These are phyloP conservation scores for Ephestia elutella DNA, from an alignment of 1,140 invertebrate species.

Conservation along the genomic window DNA sequence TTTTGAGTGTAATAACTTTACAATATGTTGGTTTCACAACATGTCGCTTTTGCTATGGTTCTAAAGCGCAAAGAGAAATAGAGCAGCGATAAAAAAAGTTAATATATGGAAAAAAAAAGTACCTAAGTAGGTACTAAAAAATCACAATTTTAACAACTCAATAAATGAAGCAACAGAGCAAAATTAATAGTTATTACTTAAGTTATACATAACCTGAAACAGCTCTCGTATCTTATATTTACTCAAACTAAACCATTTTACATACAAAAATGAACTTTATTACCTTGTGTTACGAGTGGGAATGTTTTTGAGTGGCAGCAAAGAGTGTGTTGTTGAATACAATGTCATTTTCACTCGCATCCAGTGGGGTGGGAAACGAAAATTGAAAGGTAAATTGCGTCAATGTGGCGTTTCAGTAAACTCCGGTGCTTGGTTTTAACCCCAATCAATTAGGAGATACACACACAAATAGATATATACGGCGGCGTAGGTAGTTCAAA, in stretches of 20 bases:
- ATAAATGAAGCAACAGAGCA: too few relatives aligned
- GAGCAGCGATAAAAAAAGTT: too few relatives aligned
- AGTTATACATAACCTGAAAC: background rate
- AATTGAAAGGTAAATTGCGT: constrained; percentile 16
- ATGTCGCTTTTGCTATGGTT: too few relatives aligned
- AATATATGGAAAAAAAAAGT: too few relatives aligned
- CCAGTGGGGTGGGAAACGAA: constrained; percentile 10
- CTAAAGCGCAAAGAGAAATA: too few relatives aligned
- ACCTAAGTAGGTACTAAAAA: too few relatives aligned
- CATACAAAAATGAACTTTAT: background rate
- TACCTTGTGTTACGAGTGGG: background rate
- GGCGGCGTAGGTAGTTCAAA: too few relatives aligned
- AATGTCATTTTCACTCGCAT: constrained; percentile 12
- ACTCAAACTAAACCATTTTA: background rate
- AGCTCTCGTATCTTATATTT: background rate
- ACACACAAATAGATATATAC: too few relatives aligned
- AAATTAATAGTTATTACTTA: too few relatives aligned
- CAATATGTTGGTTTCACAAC: too few relatives aligned
- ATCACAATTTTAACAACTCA: too few relatives aligned
- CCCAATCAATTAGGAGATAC: background rate
- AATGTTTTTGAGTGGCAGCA: background rate
- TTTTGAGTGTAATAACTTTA: too few relatives aligned
- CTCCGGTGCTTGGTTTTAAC: background rate
- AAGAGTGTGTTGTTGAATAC: background rate
- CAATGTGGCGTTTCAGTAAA: constrained; percentile 3